phyloP scores from a whole-genome alignment of 2,113 vertebrate genomes.

The Spheniscus mendiculus region DNA sequence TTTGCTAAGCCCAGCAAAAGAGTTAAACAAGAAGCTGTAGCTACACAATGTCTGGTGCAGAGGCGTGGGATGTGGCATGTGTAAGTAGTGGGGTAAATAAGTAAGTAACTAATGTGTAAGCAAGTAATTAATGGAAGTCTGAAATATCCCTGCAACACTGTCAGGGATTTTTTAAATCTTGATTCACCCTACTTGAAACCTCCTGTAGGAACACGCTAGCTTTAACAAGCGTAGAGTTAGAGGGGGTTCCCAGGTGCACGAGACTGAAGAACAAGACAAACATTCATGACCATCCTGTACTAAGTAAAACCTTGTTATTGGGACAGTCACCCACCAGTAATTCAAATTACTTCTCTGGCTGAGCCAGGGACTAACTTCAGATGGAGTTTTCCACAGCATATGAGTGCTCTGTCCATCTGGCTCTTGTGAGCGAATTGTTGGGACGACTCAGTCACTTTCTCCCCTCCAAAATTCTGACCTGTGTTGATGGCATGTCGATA shows the following conservation, averaged over 20 bases:
- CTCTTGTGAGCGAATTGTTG: neutral
- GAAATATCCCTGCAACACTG: neutral
- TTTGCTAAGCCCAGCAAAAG: neutral
- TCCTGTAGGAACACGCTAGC: neutral
- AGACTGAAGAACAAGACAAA: neutral
- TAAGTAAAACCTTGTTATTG: neutral
- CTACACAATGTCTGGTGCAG: neutral
- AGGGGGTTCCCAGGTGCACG: accelerated
- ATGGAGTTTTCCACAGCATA: neutral
- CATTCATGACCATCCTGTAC: neutral
- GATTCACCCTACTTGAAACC: neutral
- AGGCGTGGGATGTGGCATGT: neutral
- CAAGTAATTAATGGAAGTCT: neutral
- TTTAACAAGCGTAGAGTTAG: neutral
- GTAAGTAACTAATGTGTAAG: neutral
- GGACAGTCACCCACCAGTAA: neutral
- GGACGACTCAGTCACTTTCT: neutral
- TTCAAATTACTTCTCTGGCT: neutral
- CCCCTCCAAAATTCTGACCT: neutral
- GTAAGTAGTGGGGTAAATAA: neutral
- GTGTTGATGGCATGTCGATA: neutral
- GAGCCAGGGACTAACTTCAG: neutral
- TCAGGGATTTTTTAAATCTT: neutral
- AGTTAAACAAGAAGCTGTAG: neutral
- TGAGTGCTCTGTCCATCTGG: neutral